These are phyloP conservation scores for Protonibea diacanthus DNA, from an alignment of 2,797 vertebrate species.

Conservation along the genomic window DNA sequence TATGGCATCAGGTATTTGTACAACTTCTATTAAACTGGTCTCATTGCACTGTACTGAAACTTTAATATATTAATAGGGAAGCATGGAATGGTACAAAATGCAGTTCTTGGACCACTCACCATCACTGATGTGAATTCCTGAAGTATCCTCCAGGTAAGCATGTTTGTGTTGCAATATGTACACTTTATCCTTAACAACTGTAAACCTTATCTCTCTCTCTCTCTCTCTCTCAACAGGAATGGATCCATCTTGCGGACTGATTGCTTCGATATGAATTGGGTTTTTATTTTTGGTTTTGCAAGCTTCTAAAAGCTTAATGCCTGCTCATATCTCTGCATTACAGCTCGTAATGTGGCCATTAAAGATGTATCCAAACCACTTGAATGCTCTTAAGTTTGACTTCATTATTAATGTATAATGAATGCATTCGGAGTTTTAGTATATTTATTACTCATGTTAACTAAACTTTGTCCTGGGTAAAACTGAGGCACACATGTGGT, in stretches of 20 bases:
- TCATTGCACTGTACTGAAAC: background rate
- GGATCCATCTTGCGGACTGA: background rate
- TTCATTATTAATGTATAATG: no score
- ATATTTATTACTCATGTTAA: background rate
- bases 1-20: slow-evolving; percentile 54
- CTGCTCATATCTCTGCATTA: slow-evolving; percentile 13
- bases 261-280: slow-evolving; percentile 3
- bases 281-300: slow-evolving; percentile 43
- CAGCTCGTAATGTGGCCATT: slow-evolving; percentile 29
- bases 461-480: background rate
- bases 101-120: slow-evolving; percentile 75
- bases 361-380: slow-evolving; percentile 39
- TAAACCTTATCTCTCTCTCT: background rate
- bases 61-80: slow-evolving; percentile 32
- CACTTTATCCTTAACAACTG: background rate
- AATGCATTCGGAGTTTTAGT: background rate
- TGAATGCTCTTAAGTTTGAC: background rate
- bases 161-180: background rate
- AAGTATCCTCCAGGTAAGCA: background rate
- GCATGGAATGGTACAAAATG: slow-evolving; percentile 38
- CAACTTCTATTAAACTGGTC: fast-evolving
- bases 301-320: slow-evolving; percentile 10
- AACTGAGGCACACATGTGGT: background rate
- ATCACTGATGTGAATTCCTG: slow-evolving; percentile 50
- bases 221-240: slow-evolving; percentile 19